Base-by-base conservation (phyloP, 35 echinoderm and acorn worm species). In the Hemicentrotus pulcherrimus region DNA sequence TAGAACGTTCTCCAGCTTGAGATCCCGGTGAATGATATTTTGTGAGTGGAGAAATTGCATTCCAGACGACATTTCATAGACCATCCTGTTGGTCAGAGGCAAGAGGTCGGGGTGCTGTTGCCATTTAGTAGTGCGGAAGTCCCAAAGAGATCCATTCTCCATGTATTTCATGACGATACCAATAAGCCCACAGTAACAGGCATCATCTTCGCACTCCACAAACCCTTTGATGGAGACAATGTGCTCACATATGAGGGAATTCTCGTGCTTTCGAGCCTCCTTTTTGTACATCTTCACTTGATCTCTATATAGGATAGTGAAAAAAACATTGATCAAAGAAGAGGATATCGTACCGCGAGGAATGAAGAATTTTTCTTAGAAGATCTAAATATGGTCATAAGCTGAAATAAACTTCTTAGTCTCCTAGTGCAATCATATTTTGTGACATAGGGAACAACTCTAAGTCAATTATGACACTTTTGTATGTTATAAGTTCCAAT, bases 1-100 rank as follows among this genome's bases (percentile, higher is more conserved):
- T 0, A 90, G 88, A 33, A 90, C 88, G 32, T 90, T 90, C 24
- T 90, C 88, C 32, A 90, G 88, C 88, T 90, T 90, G 13, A 90
- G 88, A 41, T 90, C 88, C 18, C 88, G 32, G 88, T 90, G 88
- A 45, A 90, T 90, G 32, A 90, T 90, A 7, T 47, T 6, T 2
- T 90, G 15, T 12, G 31, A 90, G 88, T 90, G 88, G 6, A 90
- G 88, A 19, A 90, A 90, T 2, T 6, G 2, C 88, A 90, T 45
- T 45, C 88, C 88, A 47, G 12, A 24, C 4, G 88, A 33, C 9
- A 90, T 90, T 46, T 90, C 0, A 33, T 16, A 90, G 46, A 90
- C 32, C 32, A 47, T 47, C 31, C 32, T 45, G 45, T 33, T 45
- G 46, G 88, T 45, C 7, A n/a, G 19, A 45, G 32, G 32, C 46